Base-by-base conservation (phyloP, 2,113 vertebrate genomes). In the Corythaeola cristata region DNA sequence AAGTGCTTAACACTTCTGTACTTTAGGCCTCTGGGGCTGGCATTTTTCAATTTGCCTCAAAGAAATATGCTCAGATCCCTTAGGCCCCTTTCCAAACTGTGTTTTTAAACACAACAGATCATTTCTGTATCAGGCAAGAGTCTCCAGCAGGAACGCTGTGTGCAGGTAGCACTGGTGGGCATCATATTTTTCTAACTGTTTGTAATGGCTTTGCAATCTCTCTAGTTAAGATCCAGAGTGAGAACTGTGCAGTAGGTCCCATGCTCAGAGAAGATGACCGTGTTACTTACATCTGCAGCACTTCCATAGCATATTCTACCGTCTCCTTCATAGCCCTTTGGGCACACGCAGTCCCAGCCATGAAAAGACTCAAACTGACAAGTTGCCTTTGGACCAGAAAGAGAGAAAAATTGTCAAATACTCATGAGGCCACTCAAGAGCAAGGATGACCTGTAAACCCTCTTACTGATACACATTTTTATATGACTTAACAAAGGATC, bases 311-410 rank as follows among this genome's bases (percentile, higher is more conserved):
- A 99, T 17, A 96, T 72, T 4, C 62, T 95, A 11, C 99, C 99
- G 0, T 99, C 95, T 63, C 99, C 99, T 52, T 95, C 63, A 0
- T 98, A 99, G 15, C 98, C 98, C 3, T 97, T 88, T 30, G 96
- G 97, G 88, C 99, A 99, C 20, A 99, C 98, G 32, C 99, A 99
- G 22, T 96, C 90, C 99, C 99, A 99, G 88, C 86, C 22, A 15
- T 47, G 97, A 24, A 97, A 95, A 30, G 94, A 35, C 28, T 92
- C 88, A 55, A 97, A 78, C 69, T 96, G 94, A 90, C 99, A 99
- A 47, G 87, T 95, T 32, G 98, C 98, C 99, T 99, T 91, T 6
- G 17, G 86, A 90, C 18, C 33, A 62, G 89, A 95, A 49, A 77
- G 59, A 83, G 28, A 71, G 33, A 23, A 16, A 33, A 80, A 9